phyloP scores from a whole-genome alignment of 2,888 invertebrate genomes.

The Ferrisia virgata region DNA sequence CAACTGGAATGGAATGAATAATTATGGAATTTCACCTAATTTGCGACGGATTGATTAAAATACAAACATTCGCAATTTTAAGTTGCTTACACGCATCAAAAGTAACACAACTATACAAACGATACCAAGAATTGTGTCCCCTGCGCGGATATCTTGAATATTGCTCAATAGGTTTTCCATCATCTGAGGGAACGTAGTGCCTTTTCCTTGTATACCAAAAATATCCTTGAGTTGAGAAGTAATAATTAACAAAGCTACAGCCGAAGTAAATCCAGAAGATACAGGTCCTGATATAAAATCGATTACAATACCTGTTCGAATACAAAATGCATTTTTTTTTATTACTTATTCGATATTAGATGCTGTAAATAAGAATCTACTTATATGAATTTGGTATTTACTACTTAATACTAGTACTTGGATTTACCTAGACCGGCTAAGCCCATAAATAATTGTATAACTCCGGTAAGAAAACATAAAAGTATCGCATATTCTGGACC shows the following conservation, averaged over 20 bases:
- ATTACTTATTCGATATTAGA: no score
- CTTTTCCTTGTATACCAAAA: conserved; percentile 68
- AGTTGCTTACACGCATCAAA: conserved; percentile 66
- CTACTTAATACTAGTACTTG: no score
- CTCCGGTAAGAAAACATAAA: conserved; percentile 70
- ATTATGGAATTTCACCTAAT: background rate
- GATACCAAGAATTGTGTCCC: conserved; percentile 74
- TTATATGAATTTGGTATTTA: no score
- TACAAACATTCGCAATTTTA: conserved; percentile 34
- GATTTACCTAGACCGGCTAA: conserved; percentile 71
- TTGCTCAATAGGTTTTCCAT: conserved; percentile 70
- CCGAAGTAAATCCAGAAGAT: conserved; percentile 84
- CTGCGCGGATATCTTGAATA: conserved; percentile 63
- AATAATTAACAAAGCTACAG: conserved; percentile 82
- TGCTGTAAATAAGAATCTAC: no score
- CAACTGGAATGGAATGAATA: conserved; percentile 55
- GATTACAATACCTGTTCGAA: conserved; percentile 68
- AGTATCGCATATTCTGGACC: conserved; percentile 69
- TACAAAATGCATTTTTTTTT: no score
- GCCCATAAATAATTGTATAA: conserved; percentile 77
- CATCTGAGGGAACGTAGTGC: conserved; percentile 73
- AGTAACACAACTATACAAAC: conserved; percentile 72
- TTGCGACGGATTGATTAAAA: background rate
- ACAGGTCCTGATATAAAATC: conserved; percentile 89
- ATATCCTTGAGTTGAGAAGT: conserved; percentile 85